A percentile compares a stretch with the other conserved stretches of the same genome.
These are phyloP conservation scores for Ia io DNA, from an alignment of 2,113 vertebrate genomes.

Conservation along the genomic window DNA sequence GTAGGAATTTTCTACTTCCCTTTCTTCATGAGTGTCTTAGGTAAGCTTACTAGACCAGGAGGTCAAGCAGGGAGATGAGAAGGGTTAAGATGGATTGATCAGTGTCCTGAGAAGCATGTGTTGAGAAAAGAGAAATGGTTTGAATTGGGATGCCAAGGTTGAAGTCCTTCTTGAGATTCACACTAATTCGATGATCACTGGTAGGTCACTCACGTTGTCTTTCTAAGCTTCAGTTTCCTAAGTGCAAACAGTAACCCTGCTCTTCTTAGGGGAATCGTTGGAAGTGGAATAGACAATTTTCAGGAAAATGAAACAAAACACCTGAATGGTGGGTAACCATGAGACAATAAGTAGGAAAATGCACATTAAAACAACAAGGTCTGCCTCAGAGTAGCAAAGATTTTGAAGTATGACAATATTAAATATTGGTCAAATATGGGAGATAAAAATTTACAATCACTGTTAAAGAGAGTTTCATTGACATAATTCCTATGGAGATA, in stretches of 20 bases:
- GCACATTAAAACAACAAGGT: neutral
- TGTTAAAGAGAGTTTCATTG: neutral
- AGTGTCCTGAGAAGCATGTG: neutral
- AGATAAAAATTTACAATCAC: neutral
- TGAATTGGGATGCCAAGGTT: neutral
- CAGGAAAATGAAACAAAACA: neutral
- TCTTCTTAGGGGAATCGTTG: neutral
- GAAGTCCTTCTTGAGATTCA: neutral
- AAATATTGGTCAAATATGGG: neutral
- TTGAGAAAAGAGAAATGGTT: neutral
- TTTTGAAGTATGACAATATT: neutral
- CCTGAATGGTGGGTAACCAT: neutral
- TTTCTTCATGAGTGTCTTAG: neutral
- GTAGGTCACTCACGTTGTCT: neutral
- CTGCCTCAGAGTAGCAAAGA: neutral
- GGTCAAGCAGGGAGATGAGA: neutral
- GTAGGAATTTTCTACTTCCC: neutral
- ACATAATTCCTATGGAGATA: neutral
- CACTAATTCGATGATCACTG: neutral
- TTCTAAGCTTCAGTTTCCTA: neutral
- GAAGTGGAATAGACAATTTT: neutral
- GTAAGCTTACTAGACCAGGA: neutral
- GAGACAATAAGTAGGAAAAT: neutral
- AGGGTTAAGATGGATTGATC: neutral
- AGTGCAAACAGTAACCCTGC: neutral